These are phyloP conservation scores for Autographa gamma DNA, from an alignment of 2,888 invertebrate species.

Conservation along the genomic window DNA sequence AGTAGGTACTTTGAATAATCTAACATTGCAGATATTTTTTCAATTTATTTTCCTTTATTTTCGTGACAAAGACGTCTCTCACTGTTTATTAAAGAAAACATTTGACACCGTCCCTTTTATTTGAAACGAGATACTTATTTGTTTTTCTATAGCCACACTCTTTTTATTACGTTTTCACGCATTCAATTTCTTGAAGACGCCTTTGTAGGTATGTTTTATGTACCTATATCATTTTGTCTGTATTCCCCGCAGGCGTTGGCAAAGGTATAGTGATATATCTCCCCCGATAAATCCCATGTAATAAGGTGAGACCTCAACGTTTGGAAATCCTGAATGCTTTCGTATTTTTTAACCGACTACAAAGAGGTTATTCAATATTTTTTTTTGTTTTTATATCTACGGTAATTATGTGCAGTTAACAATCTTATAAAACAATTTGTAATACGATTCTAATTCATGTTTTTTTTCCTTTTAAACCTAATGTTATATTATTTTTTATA, in stretches of 20 bases:
- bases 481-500: no score
- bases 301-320: background rate
- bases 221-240: background rate
- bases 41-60: background rate
- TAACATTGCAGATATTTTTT: no score
- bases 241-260: background rate
- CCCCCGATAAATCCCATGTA: background rate
- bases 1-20: no score
- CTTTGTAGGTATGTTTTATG: background rate
- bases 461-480: no score
- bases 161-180: background rate
- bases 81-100: background rate
- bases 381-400: no score
- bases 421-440: no score
- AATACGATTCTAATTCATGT: no score
- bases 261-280: background rate
- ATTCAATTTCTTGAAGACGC: background rate
- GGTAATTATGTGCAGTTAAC: no score
- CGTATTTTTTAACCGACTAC: no score
- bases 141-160: background rate
- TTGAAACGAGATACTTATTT: background rate
- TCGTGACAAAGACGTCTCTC: background rate
- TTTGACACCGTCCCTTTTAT: background rate
- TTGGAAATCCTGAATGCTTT: no score
- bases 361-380: no score